Base-by-base conservation (phyloP, 2,797 vertebrate species). In the Sebastes itinus region DNA sequence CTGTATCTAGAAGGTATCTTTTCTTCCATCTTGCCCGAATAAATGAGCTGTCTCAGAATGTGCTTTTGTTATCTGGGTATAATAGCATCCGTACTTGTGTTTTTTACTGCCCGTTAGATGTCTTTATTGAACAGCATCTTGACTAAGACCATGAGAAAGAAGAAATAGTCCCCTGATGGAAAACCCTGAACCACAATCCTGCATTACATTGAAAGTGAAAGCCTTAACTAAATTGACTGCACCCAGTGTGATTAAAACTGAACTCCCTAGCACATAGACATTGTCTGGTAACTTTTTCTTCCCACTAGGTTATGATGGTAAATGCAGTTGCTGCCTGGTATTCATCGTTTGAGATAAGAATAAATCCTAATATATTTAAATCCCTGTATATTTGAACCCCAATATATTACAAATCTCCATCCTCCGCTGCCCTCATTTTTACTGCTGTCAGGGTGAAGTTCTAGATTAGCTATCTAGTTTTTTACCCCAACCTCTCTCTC, bases 341-440 rank as follows among this genome's bases (percentile, higher is more conserved):
- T 60, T 70, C 64, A 61, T 5, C 70, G 60, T n/a, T 70, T 72
- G 11, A 61, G 81, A 86, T 84, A 71, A 72, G 72, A 52, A 81
- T 52, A 72, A 59, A 80, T 77, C 62, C 77, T 80, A 74, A 88
- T 80, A 54, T 89, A 87, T 89, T 90, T 78, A 78, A 89, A 92
- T 77, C 68, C 54, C 35, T 66, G 33, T 60, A 61, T 70, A 70
- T 87, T 81, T 72, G 1, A 87, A 80, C 70, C 46, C 28, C 65
- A 83, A 67, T 80, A 75, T 71, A 83, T 80, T 83, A 75, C 6
- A 80, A 86, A 81, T 88, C 91, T 76, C 56, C 71, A 78, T 80
- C 77, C 74, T 78, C 52, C 63, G 63, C 70, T 78, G 22, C 66
- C 58, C 69, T 59, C 54, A 46, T 77, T 85, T 86, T 75, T 74